phyloP scores from a whole-genome alignment of 2,113 vertebrate species.

The Picathartes gymnocephalus region DNA sequence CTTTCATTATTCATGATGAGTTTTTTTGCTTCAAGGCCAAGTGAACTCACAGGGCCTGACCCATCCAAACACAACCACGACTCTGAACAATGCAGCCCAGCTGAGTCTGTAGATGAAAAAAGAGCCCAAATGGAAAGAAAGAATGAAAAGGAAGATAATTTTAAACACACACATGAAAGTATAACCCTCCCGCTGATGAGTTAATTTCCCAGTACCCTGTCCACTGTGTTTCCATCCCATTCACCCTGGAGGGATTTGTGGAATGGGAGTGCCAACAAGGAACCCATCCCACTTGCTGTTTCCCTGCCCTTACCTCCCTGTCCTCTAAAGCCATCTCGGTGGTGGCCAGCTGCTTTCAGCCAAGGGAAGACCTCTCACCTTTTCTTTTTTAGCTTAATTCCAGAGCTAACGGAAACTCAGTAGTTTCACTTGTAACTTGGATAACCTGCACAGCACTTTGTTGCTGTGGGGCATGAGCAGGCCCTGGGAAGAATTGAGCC shows the following conservation, averaged over 20 bases:
- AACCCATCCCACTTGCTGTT: neutral
- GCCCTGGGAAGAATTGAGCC: neutral
- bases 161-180: neutral
- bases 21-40: constrained; percentile 42
- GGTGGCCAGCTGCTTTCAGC: neutral
- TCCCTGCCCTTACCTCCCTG: neutral
- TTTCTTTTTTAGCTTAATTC: neutral
- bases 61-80: neutral
- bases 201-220: neutral
- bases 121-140: neutral
- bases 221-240: neutral
- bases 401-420: neutral
- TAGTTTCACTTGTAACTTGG: neutral
- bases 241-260: neutral
- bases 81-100: neutral
- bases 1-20: constrained; percentile 49
- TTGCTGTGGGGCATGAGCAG: neutral
- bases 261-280: neutral
- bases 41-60: constrained; percentile 22
- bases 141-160: neutral
- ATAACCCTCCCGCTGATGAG: neutral
- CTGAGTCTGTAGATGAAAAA: neutral
- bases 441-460: neutral
- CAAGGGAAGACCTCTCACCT: neutral
- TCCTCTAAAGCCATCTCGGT: neutral